Conservation (phyloP, 2,888 invertebrate species). For the Tricholauxania praeusta region DNA sequence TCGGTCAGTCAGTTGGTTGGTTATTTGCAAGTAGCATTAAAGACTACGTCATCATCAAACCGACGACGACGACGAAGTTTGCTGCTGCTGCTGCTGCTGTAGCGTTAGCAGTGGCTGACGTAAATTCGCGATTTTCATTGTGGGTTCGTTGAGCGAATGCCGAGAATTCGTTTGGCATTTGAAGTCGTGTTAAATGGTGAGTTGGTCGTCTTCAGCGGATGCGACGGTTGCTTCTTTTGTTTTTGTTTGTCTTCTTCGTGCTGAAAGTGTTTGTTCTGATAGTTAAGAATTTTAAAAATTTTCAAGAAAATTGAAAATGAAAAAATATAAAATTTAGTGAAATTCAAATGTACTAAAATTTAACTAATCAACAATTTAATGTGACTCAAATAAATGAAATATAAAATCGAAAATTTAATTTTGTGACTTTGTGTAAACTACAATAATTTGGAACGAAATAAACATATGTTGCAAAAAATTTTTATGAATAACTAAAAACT, state of each 20-base stretch:
- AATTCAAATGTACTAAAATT: too few relatives aligned
- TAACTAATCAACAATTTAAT: neutral
- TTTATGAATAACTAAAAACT: too few relatives aligned
- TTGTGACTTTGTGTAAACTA: neutral
- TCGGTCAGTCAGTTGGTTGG: slow-evolving; percentile 17
- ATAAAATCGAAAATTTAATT: neutral
- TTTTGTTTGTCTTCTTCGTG: slow-evolving; percentile 11
- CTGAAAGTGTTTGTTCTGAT: slow-evolving; percentile 17
- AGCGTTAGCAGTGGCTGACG: slow-evolving; percentile 5
- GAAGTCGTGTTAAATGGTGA: slow-evolving; percentile 66
- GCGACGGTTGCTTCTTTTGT: slow-evolving; percentile 12
- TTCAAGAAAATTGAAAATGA: too few relatives aligned
- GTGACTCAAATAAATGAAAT: neutral
- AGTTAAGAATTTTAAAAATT: neutral
- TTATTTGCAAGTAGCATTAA: neutral
- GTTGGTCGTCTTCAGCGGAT: slow-evolving; percentile 57
- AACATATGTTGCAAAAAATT: too few relatives aligned
- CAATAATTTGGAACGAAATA: neutral
- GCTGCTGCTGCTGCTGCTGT: slow-evolving; percentile 9
- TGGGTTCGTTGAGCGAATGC: slow-evolving; percentile 54
- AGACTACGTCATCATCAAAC: slow-evolving; percentile 50
- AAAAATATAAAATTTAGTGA: too few relatives aligned
- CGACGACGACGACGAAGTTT: slow-evolving; percentile 26
- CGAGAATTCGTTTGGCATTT: slow-evolving; percentile 64
- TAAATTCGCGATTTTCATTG: slow-evolving; percentile 40